phyloP scores from a whole-genome alignment of 2,888 invertebrate genomes.

The Auanema sp. region DNA sequence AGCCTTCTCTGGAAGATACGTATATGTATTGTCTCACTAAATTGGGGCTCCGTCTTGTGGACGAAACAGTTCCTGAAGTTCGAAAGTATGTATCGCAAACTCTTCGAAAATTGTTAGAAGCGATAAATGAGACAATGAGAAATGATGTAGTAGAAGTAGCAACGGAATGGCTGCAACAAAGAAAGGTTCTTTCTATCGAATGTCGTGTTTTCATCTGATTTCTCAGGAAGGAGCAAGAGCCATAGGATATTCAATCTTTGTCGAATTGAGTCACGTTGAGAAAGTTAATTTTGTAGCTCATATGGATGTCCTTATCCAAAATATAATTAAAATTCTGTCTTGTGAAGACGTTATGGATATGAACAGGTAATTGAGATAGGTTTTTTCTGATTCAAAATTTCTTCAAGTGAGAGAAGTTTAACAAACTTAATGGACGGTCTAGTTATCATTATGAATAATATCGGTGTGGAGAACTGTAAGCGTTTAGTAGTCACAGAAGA shows the following conservation, averaged over 20 bases:
- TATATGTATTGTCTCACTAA: constrained; percentile 77
- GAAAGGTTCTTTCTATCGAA: constrained; percentile 28
- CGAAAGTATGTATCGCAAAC: constrained; percentile 76
- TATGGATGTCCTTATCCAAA: constrained; percentile 15
- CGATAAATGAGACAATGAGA: constrained; percentile 46
- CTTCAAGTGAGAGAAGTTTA: not conserved
- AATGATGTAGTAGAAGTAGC: constrained; percentile 46
- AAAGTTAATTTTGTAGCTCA: constrained; percentile 21
- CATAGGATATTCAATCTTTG: constrained; percentile 28
- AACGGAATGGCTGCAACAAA: constrained; percentile 52
- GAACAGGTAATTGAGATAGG: constrained; percentile 18
- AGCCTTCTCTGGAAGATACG: constrained; percentile 73
- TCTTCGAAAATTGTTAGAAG: constrained; percentile 74
- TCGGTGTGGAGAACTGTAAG: not conserved
- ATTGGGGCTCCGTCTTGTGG: constrained; percentile 78
- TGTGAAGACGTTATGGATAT: constrained; percentile 30
- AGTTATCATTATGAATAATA: not conserved
- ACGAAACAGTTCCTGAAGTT: constrained; percentile 80
- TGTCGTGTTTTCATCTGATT: not conserved
- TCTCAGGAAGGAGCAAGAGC: constrained; percentile 28
- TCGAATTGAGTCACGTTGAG: constrained; percentile 38
- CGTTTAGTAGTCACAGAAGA: not conserved
- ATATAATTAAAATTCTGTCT: constrained; percentile 15
- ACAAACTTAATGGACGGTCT: not conserved
- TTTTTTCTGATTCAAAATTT: too few relatives aligned